Conservation (phyloP, 2,113 vertebrate species). For the Lepus timidus region DNA sequence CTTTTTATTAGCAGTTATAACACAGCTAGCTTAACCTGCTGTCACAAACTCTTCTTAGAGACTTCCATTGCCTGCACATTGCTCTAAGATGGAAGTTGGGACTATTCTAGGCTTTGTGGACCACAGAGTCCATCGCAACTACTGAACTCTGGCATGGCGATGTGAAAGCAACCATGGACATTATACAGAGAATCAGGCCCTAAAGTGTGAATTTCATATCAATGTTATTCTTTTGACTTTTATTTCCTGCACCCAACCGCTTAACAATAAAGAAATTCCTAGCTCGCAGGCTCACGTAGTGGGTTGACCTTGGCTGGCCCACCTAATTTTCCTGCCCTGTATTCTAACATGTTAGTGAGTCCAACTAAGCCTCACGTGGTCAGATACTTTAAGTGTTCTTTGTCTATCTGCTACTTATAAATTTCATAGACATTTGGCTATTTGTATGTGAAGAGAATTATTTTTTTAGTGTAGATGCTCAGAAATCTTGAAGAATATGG, state of each 20-base stretch:
- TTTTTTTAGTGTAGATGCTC: neutral
- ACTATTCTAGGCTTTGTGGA: neutral
- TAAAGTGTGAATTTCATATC: neutral
- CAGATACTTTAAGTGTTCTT: neutral
- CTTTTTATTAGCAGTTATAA: neutral
- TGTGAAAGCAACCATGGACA: neutral
- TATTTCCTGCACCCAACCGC: neutral
- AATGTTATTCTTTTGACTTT: neutral
- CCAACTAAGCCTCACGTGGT: neutral
- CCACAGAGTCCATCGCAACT: neutral
- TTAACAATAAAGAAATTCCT: constrained; percentile 20
- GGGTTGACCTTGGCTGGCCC: neutral
- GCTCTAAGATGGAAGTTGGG: neutral
- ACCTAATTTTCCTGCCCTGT: neutral
- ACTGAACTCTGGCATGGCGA: neutral
- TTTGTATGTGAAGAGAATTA: constrained; percentile 27
- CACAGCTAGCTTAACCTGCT: neutral
- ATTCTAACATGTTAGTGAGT: neutral
- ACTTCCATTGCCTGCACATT: neutral
- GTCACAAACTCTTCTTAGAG: neutral
- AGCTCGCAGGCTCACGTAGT: neutral
- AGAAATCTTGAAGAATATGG: constrained; percentile 49
- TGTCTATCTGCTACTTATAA: constrained; percentile 39
- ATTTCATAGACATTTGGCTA: neutral
- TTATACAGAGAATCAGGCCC: neutral